Base-by-base conservation (phyloP, 2,113 vertebrate genomes). In the Cygnus atratus region DNA sequence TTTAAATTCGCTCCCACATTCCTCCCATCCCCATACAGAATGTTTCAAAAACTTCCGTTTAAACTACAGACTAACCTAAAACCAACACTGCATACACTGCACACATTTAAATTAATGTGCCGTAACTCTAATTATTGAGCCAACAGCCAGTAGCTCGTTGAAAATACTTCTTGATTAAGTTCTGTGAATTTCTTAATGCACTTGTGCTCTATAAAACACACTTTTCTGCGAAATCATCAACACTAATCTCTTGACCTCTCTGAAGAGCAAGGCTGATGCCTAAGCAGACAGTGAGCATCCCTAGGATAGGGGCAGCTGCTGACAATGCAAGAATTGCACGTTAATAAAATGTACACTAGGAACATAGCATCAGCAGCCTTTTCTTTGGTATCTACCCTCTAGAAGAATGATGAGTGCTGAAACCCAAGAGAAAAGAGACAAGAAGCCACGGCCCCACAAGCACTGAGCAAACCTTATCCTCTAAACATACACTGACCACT, bases 401-500 rank as follows among this genome's bases (percentile, higher is more conserved):
- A 65, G 6, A 31, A 84, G 31, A 80, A 31, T 3, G 2, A 1
- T 15, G 28, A 87, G 11, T 26, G 29, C 55, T 66, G 50, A 80
- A 85, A 9, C 14, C 25, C 19, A 26, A 37, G 6, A 35, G 8
- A 21, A 84, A 80, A 11, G 6, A 81, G 39, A 3, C 2, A 11
- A 37, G 43, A 79, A 68, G 4, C 2, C 2, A 29, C 1, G 6
- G 66, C 11, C 25, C 20, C 39, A 46, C 0, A 7, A 18, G 33
- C 7, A 3, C 35, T 44, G 22, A 70, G 20, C 26, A 67, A 68
- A 43, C 21, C 5, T 41, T 31, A 3, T 28, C 17, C 35, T 61
- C 54, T n/a, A 28, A 44, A 26, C 9, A 63, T 24, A 50, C 3
- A 12, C 0, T n/a, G 54, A 76, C 19, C 46, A n/a, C 44, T 16